A percentile compares a stretch with the other conserved stretches of the same genome.
Evolutionary conservation across 2,888 invertebrate genomes (phyloP).

Genomic region (Perithous albicinctus): DNA sequence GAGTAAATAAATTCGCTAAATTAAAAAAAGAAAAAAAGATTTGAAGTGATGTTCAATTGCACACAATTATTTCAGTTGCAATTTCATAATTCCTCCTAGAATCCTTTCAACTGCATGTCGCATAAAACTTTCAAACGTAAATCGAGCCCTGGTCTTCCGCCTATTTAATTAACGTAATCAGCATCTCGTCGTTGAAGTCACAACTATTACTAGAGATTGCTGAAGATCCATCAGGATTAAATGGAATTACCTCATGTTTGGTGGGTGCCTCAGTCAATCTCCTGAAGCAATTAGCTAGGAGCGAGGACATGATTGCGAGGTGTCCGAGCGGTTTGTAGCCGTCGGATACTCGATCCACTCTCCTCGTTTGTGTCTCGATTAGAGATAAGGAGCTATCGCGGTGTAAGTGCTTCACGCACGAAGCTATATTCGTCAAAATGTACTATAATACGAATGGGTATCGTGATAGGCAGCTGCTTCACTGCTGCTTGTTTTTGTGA

Average conservation of each 20-base stretch:
- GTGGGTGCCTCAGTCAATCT: conserved; percentile 65
- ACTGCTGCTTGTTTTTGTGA: not conserved
- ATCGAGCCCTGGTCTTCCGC: not conserved
- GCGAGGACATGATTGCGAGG: conserved; percentile 66
- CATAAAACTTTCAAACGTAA: conserved; percentile 50
- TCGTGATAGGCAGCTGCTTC: conserved; percentile 18
- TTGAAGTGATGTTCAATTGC: not conserved
- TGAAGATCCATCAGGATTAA: conserved; percentile 8
- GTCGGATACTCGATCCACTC: conserved; percentile 31
- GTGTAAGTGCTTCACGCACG: not conserved
- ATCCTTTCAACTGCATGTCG: no score
- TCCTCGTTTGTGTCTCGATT: conserved; percentile 18
- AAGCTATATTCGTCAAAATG: not conserved
- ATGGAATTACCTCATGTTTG: conserved; percentile 71
- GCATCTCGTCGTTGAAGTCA: no score
- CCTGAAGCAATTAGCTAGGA: conserved; percentile 70
- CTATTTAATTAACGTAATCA: not conserved
- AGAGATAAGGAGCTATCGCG: conserved; percentile 23
- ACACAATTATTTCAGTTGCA: conserved; percentile 1
- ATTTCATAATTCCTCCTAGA: not conserved
- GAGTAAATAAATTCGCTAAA: conserved; percentile 4
- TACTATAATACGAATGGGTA: not conserved
- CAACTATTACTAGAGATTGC: not conserved
- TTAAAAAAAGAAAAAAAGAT: not conserved
- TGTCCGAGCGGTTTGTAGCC: conserved; percentile 48